Base-by-base conservation (phyloP, 2,113 vertebrate species). In the Gallinago undulata region DNA sequence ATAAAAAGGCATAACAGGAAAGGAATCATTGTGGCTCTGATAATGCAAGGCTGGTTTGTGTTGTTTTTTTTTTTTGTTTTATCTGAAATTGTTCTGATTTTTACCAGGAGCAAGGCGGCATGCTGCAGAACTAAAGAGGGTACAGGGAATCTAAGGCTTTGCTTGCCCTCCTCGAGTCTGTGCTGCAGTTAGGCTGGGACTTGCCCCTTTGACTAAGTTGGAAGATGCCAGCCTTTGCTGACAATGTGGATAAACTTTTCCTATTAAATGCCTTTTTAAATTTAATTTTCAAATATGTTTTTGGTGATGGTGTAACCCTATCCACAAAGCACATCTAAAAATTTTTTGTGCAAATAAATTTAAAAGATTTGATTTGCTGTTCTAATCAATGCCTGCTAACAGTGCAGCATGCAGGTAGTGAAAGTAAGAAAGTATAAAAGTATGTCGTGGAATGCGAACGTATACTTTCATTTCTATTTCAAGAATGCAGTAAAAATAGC, bases 401-500 rank as follows among this genome's bases (percentile, higher is more conserved):
- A 47, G 22, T 8, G 3, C 55, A 53, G 30, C 47, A 43, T 57
- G n/a, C 75, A 94, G 80, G 81, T 83, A 79, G 14, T 25, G 28
- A 37, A 86, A 70, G 50, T 68, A n/a, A 23, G 31, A 37, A 86
- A 70, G 50, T 68, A n/a, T 55, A 89, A 60, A 22, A 60, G 22
- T 60, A 82, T 67, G 37, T 39, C 66, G 56, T 66, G 60, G 45
- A 93, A 93, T 22, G 47, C 18, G 75, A 45, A 87, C 66, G 10
- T 78, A 47, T 76, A 19, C 68, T 93, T 83, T 68, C 56, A 66
- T 51, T 93, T 93, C 74, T 97, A 37, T 93, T 94, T 66, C 75
- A 91, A 85, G 57, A 79, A 73, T 5, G 73, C 41, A 72, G 35
- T 77, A 96, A 96, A 96, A 96, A 97, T 94, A 97, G 77, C 35